These are phyloP conservation scores for Pogonocichla stellata DNA, from an alignment of 2,113 vertebrate genomes.

Conservation along the genomic window DNA sequence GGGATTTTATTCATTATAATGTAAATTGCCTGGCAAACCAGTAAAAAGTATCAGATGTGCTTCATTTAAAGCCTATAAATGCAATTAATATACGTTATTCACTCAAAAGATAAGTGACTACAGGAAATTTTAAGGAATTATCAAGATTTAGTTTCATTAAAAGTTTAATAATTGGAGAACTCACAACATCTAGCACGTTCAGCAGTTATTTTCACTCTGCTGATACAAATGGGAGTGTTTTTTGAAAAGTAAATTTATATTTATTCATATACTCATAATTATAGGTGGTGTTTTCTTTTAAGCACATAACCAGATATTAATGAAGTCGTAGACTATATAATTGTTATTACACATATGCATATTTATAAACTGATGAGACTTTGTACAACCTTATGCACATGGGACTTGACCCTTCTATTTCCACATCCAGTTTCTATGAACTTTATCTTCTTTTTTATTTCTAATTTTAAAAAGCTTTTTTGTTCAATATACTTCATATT, in stretches of 20 bases:
- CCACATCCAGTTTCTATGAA: neutral
- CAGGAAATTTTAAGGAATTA: constrained; percentile 38
- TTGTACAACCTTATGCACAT: neutral
- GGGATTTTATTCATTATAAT: constrained; percentile 12
- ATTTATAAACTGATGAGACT: neutral
- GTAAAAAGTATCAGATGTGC: constrained; percentile 76
- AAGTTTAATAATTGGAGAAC: neutral
- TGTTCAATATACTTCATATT: neutral
- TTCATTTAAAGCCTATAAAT: constrained; percentile 82
- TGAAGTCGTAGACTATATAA: neutral
- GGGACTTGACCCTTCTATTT: neutral
- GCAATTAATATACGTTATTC: constrained; percentile 81
- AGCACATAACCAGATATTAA: neutral
- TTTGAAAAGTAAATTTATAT: neutral
- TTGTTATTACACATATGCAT: neutral
- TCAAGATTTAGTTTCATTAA: neutral
- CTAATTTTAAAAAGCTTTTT: neutral
- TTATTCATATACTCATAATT: neutral
- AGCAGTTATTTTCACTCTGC: neutral
- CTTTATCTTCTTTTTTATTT: neutral
- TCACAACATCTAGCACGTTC: neutral
- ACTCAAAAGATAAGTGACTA: constrained; percentile 73
- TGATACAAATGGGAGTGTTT: neutral
- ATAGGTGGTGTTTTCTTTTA: neutral
- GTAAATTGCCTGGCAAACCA: constrained; percentile 47